These are phyloP conservation scores for Pipistrellus nathusii DNA, from an alignment of 2,797 vertebrate genomes.

Conservation along the genomic window DNA sequence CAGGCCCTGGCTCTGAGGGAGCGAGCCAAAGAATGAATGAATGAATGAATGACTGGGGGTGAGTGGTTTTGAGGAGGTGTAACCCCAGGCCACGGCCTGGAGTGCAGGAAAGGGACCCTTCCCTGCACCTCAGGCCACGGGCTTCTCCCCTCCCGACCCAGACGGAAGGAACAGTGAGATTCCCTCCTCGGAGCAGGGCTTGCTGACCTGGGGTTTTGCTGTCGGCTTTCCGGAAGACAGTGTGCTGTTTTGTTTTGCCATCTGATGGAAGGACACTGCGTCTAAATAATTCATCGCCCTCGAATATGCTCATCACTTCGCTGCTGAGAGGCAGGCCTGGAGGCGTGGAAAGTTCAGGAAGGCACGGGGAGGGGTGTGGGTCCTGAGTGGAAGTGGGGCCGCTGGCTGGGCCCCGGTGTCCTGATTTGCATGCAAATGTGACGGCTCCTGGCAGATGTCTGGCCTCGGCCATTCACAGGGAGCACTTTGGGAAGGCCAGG, in stretches of 20 bases:
- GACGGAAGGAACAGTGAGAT: neutral
- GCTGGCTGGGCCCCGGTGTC: slow-evolving; percentile 77
- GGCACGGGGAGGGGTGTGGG: slow-evolving; percentile 42
- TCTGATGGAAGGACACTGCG: neutral
- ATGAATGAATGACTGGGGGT: neutral
- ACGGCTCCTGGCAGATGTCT: slow-evolving; percentile 93
- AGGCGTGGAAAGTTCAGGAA: slow-evolving; percentile 67
- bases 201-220: neutral
- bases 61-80: neutral
- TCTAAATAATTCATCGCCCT: neutral
- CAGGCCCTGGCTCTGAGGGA: neutral
- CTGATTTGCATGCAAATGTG: slow-evolving; percentile 95
- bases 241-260: neutral
- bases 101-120: neutral
- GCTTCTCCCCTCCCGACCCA: neutral
- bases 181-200: neutral
- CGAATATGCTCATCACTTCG: neutral
- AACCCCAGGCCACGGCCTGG: neutral
- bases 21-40: neutral
- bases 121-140: neutral
- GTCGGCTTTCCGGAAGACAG: neutral
- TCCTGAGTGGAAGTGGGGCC: slow-evolving; percentile 44
- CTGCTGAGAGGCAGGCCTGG: neutral
- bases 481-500: slow-evolving; percentile 88
- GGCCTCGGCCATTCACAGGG: slow-evolving; percentile 87